Conservation (phyloP, 2,797 vertebrate genomes). For the Peromyscus aztecus region DNA sequence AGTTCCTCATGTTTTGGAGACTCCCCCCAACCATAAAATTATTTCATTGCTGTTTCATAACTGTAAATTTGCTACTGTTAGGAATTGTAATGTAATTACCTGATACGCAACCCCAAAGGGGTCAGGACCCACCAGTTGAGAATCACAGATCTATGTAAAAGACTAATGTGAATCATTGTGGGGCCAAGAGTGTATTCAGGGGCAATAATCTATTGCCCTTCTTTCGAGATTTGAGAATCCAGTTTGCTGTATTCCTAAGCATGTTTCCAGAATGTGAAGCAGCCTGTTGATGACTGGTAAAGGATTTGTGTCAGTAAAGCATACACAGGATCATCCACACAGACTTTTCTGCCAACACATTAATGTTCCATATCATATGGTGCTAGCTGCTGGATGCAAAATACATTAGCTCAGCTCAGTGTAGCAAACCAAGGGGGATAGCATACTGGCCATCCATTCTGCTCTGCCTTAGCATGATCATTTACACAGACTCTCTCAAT, state of each 20-base stretch:
- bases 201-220: conserved; percentile 35
- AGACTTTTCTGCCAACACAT: background rate
- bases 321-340: background rate
- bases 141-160: background rate
- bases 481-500: background rate
- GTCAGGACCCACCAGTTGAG: background rate
- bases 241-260: conserved; percentile 11
- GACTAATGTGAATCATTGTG: background rate
- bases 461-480: background rate
- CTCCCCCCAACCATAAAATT: background rate
- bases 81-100: background rate
- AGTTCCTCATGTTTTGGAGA: background rate
- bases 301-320: background rate
- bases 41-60: background rate
- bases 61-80: background rate
- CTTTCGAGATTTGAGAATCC: conserved; percentile 43
- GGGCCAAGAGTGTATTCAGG: background rate
- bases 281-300: background rate
- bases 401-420: background rate
- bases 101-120: too few species aligned
- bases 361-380: background rate
- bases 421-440: background rate
- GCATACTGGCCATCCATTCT: background rate
- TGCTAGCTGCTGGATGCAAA: background rate
- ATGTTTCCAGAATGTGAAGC: conserved; percentile 27